These are phyloP conservation scores for Drosophila sp. DNA, from an alignment of 1,140 invertebrate genomes.

Conservation along the genomic window DNA sequence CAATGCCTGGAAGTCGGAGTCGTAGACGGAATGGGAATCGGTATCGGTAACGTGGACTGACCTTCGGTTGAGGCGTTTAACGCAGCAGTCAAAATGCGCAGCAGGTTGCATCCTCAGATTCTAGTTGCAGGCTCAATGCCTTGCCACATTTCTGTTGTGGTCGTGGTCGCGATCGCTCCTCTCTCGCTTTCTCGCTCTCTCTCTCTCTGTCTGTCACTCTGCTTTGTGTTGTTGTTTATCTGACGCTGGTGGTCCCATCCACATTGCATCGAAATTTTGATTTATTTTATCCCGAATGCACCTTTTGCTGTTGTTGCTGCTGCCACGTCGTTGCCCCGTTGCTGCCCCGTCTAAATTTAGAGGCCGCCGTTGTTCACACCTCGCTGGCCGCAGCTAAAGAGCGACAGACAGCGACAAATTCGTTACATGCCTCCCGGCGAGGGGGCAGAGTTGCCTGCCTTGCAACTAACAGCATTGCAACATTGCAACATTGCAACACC, in stretches of 20 bases:
- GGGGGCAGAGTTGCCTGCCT: background rate
- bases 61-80: conserved; percentile 34
- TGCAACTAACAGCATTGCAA: conserved; percentile 6
- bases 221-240: conserved; percentile 56
- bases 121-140: conserved; percentile 10
- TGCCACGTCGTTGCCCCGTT: background rate
- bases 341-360: conserved; percentile 64
- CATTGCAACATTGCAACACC: conserved; percentile 44
- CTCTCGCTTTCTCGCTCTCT: background rate
- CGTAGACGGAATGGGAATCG: too few relatives aligned
- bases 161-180: conserved; percentile 15
- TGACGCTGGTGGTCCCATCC: conserved; percentile 67
- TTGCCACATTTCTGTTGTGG: too few relatives aligned
- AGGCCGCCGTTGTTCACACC: conserved; percentile 63
- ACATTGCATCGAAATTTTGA: conserved; percentile 66
- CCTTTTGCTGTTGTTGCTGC: conserved; percentile 37
- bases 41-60: background rate
- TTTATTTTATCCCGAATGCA: conserved; percentile 67
- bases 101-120: conserved; percentile 50
- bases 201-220: conserved; percentile 17
- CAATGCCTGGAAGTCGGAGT: conserved; percentile 11
- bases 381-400: conserved; percentile 53
- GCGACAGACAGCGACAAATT: conserved; percentile 72
- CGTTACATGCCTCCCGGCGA: conserved; percentile 56
- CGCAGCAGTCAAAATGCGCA: conserved; percentile 55